Evolutionary conservation across 92 coral and sea anemone genomes (phyloP).

Genomic region (Paramuricea clavata): DNA sequence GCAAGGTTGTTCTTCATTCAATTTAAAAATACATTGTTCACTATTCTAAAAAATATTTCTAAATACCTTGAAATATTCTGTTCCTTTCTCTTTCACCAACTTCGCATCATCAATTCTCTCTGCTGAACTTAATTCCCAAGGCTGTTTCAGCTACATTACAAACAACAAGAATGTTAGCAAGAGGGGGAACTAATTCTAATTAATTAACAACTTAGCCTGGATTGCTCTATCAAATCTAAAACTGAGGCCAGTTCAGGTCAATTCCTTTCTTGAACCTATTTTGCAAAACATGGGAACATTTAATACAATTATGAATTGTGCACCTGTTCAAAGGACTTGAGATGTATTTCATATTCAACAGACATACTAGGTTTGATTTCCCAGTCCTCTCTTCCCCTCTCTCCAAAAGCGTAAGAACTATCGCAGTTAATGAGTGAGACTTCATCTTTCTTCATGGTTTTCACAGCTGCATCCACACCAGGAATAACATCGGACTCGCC

Average conservation of each 20-base stretch:
- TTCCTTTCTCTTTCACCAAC: slow-evolving; percentile 86
- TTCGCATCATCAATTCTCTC: slow-evolving; percentile 85
- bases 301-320: too few species aligned
- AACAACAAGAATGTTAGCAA: too few species aligned
- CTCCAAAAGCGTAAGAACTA: slow-evolving; percentile 84
- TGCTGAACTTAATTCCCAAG: slow-evolving; percentile 86
- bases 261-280: too few species aligned
- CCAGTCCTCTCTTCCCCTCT: slow-evolving; percentile 75
- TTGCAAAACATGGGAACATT: too few species aligned
- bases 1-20: too few species aligned
- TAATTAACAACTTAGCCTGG: not conserved
- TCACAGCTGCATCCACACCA: slow-evolving; percentile 88
- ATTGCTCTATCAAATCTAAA: too few species aligned
- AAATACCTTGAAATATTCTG: slow-evolving; percentile 89
- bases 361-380: slow-evolving; percentile 75
- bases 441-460: slow-evolving; percentile 79
- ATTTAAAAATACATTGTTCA: too few species aligned
- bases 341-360: slow-evolving; percentile 76
- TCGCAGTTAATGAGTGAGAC: slow-evolving; percentile 73
- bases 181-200: too few species aligned
- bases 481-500: slow-evolving; percentile 78
- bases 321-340: slow-evolving; percentile 89
- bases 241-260: too few species aligned
- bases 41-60: not conserved
- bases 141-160: slow-evolving; percentile 77